Evolutionary conservation across 2,888 invertebrate genomes (phyloP), one percentile per base, ranked within the genome.

Genomic region (Oegoconia quadripuncta): DNA sequence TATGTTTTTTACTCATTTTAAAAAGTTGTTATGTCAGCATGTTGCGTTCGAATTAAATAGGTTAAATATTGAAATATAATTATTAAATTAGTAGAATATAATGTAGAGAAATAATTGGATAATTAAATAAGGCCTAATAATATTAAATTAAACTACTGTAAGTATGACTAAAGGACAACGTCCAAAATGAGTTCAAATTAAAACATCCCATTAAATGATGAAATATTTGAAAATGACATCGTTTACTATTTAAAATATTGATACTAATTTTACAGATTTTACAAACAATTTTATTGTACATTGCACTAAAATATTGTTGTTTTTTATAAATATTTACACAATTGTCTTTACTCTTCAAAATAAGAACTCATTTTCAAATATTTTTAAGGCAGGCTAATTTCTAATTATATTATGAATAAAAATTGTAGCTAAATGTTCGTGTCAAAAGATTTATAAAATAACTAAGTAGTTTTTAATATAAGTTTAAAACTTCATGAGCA

Each of bases 361-460:
- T 27, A 7, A 13, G n/a, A 12, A 1, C 27, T 20, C 31, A 20
- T 31, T 31, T 33, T 33, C 14, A 33, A 14, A 22, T 22, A 22
- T 22, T 32, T 32, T 22, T 22, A 18, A 28, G 5, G 4, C 20
- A 20, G 8, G 20, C 4, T 20, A 20, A 20, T 38, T 41, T 32
- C 15, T 29, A 37, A 37, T 34, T 26, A 31, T 29, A 33, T 37
- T 39, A 48, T 42, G 48, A 45, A 35, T 22, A 46, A n/a, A 48
- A 34, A 45, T 31, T 35, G 50, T 50, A 50, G 35, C 50, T 41
- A 45, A 46, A 49, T 35, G 47, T 48, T 37, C 18, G 51, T 53
- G 48, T 38, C 47, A 46, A 53, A 37, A 48, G 39, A 54, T 47
- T 43, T 46, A 48, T 44, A 37, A 55, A 44, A 41, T 42, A 36